Conservation (phyloP, 92 coral and sea anemone species). For the Zoanthus solanderi region DNA sequence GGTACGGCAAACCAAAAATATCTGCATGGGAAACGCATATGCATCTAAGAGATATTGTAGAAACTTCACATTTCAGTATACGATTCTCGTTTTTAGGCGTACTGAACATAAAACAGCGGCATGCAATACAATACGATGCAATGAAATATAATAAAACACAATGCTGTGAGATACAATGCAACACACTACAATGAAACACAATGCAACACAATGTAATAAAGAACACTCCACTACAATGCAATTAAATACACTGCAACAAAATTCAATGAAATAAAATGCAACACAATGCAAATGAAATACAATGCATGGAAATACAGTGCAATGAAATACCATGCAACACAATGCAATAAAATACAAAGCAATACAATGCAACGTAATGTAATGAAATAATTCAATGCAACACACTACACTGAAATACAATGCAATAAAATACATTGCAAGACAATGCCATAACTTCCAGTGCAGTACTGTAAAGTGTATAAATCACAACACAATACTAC, state of each 20-base stretch:
- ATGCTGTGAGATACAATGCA: not conserved
- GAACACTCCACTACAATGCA: not conserved
- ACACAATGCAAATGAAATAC: not conserved
- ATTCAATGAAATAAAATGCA: not conserved
- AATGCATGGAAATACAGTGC: not conserved
- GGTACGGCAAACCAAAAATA: slow-evolving; percentile 63
- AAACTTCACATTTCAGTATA: not conserved
- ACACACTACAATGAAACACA: not conserved
- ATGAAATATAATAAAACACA: not conserved
- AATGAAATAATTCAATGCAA: too few species aligned
- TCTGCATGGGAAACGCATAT: not conserved
- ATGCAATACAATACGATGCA: too few species aligned
- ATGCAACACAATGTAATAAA: not conserved
- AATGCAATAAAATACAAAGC: not conserved
- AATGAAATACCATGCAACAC: not conserved
- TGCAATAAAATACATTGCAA: too few species aligned
- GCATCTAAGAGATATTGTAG: not conserved
- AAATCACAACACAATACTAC: too few species aligned
- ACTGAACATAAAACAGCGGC: not conserved
- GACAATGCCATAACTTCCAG: too few species aligned
- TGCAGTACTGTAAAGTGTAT: too few species aligned
- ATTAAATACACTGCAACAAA: too few species aligned
- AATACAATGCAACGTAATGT: too few species aligned
- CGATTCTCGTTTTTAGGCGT: too few species aligned
- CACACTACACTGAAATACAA: too few species aligned